These are phyloP conservation scores for Erpobdella octoculata DNA, from an alignment of 2,888 invertebrate species.

Conservation along the genomic window DNA sequence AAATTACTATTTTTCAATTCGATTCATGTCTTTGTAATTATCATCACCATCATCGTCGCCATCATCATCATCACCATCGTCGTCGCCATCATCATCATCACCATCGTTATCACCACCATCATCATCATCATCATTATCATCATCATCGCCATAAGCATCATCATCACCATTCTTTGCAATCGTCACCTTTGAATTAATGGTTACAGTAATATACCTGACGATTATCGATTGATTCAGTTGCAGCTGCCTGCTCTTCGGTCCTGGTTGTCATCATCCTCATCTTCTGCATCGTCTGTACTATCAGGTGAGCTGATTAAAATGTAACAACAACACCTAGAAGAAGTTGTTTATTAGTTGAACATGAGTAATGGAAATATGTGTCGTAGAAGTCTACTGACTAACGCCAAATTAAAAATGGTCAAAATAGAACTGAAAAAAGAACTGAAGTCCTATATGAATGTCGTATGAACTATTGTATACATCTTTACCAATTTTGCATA, in stretches of 20 bases:
- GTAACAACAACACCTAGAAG: background rate
- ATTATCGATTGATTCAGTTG: background rate
- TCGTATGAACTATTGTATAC: no score
- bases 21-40: background rate
- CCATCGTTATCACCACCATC: background rate
- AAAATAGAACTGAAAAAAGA: no score
- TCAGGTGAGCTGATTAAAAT: constrained; percentile 1
- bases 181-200: background rate
- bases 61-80: background rate
- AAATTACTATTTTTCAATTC: background rate
- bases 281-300: constrained; percentile 8
- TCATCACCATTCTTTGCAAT: background rate
- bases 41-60: background rate
- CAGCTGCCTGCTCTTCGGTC: constrained; percentile 23
- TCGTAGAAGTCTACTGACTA: no score
- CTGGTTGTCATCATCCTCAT: constrained; percentile 22
- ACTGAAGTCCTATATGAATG: no score
- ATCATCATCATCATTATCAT: background rate
- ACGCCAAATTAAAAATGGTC: no score
- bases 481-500: no score
- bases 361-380: no score
- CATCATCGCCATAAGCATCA: background rate
- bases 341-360: no score
- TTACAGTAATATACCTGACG: background rate
- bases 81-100: background rate